These are phyloP conservation scores for Aphelinus atriplicis DNA, from an alignment of 1,140 invertebrate species.

Conservation along the genomic window DNA sequence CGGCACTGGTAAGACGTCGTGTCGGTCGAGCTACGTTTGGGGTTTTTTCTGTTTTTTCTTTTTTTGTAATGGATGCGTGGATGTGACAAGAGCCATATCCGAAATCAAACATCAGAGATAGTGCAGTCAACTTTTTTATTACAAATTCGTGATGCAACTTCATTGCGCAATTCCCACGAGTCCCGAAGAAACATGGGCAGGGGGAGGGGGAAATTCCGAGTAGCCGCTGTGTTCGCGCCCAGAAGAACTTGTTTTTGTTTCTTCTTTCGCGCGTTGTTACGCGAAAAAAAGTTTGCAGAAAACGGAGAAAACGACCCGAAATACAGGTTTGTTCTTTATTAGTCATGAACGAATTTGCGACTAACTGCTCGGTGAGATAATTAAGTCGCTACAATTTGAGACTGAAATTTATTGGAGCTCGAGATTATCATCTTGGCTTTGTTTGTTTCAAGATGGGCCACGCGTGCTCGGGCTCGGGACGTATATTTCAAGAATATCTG, in stretches of 20 bases:
- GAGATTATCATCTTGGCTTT: too few species aligned
- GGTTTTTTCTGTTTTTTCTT: too few species aligned
- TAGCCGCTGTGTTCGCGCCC: background rate
- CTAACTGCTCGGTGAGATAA: background rate
- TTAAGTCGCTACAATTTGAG: background rate
- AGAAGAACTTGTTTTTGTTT: conserved; percentile 14
- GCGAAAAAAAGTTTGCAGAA: background rate
- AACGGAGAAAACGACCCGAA: background rate
- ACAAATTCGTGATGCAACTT: conserved; percentile 64
- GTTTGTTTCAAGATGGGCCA: too few species aligned
- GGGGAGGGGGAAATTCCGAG: background rate
- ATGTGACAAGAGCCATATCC: too few species aligned
- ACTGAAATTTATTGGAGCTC: too few species aligned
- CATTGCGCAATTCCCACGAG: conserved; percentile 21
- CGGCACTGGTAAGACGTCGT: too few species aligned
- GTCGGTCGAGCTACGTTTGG: too few species aligned
- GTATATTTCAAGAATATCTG: too few species aligned
- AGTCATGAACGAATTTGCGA: background rate
- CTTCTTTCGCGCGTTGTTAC: background rate
- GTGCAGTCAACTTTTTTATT: conserved; percentile 61
- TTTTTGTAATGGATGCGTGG: too few species aligned
- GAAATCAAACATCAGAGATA: too few species aligned
- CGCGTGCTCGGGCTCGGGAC: too few species aligned
- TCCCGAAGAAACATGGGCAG: conserved; percentile 9
- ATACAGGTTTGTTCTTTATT: conserved; percentile 4